phyloP scores from a whole-genome alignment of 1,140 invertebrate species.

The Mya arenaria region DNA sequence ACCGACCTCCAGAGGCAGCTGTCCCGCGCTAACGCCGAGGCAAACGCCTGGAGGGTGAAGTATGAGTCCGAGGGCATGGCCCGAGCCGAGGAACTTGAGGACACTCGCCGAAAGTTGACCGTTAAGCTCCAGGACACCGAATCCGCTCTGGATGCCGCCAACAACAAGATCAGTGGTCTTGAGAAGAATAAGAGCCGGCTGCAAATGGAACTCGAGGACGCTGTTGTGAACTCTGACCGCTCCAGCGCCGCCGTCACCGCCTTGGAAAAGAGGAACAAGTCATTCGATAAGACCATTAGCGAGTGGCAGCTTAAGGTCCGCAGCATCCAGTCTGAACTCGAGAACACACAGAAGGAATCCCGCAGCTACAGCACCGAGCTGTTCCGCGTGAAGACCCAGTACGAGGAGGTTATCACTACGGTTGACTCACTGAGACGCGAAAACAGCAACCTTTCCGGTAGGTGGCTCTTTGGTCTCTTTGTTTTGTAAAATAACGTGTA shows the following conservation, averaged over 20 bases:
- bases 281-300: constrained; percentile 99
- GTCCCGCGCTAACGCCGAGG: constrained; percentile 85
- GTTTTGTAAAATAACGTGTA: neutral
- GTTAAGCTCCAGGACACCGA: constrained; percentile 96
- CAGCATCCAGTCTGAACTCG: constrained; percentile 97
- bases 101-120: constrained; percentile 99
- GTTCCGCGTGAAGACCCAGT: constrained; percentile 98
- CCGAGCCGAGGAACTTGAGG: constrained; percentile 90
- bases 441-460: constrained; percentile 98
- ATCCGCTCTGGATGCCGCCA: constrained; percentile 99
- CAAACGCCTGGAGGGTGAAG: constrained; percentile 86
- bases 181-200: constrained; percentile 82
- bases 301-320: constrained; percentile 99
- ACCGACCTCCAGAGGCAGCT: constrained; percentile 88
- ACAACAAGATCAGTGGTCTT: constrained; percentile 97
- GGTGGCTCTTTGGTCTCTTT: neutral
- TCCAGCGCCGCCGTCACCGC: constrained; percentile 96
- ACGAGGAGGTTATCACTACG: constrained; percentile 98
- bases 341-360: constrained; percentile 99
- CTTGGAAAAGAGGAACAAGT: constrained; percentile 99
- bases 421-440: constrained; percentile 98
- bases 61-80: constrained; percentile 43
- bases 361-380: constrained; percentile 99
- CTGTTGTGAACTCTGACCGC: constrained; percentile 49
- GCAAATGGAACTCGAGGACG: constrained; percentile 44